phyloP scores from a whole-genome alignment of 2,113 vertebrate genomes.

The Anhinga rufa region DNA sequence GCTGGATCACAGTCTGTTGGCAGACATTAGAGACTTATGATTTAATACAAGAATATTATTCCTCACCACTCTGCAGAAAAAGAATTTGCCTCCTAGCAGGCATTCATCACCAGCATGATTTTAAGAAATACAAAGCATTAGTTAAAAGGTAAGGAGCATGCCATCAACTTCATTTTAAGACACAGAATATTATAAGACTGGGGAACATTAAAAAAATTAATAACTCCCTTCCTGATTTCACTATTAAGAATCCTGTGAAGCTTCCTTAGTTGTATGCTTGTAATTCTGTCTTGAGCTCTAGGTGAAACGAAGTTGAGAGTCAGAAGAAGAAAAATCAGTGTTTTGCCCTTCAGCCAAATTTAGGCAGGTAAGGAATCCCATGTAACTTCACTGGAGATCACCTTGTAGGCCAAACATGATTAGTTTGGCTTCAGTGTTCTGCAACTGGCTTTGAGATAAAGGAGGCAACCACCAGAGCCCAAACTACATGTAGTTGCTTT shows the following conservation, averaged over 20 bases:
- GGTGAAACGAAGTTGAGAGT: not conserved
- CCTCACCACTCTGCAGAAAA: not conserved
- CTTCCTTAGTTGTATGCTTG: not conserved
- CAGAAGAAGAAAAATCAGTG: not conserved
- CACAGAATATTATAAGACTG: not conserved
- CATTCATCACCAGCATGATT: not conserved
- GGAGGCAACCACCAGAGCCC: not conserved
- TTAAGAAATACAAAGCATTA: not conserved
- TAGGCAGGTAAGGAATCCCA: not conserved
- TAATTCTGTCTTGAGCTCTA: not conserved
- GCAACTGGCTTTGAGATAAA: not conserved
- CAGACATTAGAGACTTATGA: not conserved
- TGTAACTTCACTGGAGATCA: not conserved
- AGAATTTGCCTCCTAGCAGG: not conserved
- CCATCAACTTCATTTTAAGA: not conserved
- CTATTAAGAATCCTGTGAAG: not conserved
- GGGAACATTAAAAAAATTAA: not conserved
- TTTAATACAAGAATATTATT: not conserved
- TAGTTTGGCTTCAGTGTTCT: not conserved
- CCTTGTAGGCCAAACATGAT: not conserved
- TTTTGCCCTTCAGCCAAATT: not conserved
- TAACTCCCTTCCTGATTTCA: not conserved
- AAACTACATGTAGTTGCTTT: not conserved
- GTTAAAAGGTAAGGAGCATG: not conserved
- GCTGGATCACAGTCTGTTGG: not conserved